Percentiles rank a stretch among this genome's conserved stretches.
Evolutionary conservation across 2,113 vertebrate species (phyloP).

Genomic region (Toxostoma redivivum): DNA sequence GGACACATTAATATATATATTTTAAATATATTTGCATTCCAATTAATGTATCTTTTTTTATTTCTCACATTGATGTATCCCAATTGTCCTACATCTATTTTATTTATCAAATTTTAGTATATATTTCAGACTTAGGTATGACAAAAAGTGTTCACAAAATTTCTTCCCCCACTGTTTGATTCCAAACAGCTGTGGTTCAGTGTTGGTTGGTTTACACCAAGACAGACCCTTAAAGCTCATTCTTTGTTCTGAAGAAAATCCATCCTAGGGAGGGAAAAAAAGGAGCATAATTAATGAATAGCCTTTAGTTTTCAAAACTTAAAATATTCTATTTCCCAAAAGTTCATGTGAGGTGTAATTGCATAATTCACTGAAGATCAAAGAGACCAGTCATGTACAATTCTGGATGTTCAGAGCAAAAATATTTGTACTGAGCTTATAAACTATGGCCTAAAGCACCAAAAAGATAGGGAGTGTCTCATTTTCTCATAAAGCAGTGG

Average conservation of each 20-base stretch:
- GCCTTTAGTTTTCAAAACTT: neutral
- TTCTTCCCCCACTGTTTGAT: neutral
- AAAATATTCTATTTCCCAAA: neutral
- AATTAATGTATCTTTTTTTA: neutral
- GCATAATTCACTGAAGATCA: neutral
- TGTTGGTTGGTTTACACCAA: neutral
- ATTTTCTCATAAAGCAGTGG: neutral
- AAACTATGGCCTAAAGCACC: neutral
- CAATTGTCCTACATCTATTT: neutral
- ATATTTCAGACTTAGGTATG: neutral
- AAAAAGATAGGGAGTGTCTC: neutral
- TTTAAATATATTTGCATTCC: neutral
- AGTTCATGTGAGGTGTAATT: neutral
- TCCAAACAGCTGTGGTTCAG: neutral
- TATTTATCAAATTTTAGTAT: neutral
- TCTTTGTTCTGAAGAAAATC: neutral
- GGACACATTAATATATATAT: neutral
- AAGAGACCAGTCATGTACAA: neutral
- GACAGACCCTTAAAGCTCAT: neutral
- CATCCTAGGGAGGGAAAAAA: accelerated
- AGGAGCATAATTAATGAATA: neutral
- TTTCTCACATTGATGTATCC: neutral
- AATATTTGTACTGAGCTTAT: neutral
- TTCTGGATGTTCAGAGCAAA: neutral
- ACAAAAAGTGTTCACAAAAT: neutral